A percentile compares a stretch with the other conserved stretches of the same genome.
Conservation (phyloP, 2,888 invertebrate genomes). For the Megamerina dolium region DNA sequence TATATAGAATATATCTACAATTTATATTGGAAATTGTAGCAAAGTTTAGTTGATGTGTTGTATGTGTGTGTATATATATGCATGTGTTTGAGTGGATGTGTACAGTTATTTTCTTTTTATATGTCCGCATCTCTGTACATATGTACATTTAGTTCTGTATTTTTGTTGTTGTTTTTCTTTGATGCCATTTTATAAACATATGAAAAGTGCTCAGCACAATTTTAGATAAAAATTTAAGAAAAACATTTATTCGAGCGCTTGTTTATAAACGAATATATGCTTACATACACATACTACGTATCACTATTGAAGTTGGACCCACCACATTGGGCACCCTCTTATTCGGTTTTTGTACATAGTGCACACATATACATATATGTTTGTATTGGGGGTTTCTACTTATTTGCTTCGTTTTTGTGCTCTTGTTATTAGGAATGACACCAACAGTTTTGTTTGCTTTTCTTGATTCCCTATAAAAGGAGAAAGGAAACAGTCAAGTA, state of each 20-base stretch:
- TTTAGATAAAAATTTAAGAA: conserved; percentile 14
- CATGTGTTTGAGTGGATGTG: background rate
- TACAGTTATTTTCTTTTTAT: conserved; percentile 14
- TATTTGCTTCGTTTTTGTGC: no score
- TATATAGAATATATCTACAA: background rate
- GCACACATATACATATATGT: no score
- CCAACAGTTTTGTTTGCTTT: no score
- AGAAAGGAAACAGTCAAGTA: no score
- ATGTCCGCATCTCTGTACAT: conserved; percentile 14
- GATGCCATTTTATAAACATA: conserved; percentile 3
- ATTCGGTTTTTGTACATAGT: no score
- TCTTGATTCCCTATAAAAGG: no score
- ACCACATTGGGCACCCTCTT: no score
- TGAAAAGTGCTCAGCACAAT: conserved; percentile 10
- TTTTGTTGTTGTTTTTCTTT: conserved; percentile 6
- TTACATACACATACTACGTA: background rate
- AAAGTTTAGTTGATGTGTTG: background rate
- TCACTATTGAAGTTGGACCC: no score
- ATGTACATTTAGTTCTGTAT: conserved; percentile 6
- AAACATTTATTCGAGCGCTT: conserved; percentile 4
- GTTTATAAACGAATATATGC: background rate
- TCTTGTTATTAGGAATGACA: no score
- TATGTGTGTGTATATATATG: background rate
- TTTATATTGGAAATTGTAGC: conserved; percentile 4
- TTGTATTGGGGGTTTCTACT: no score